A percentile compares a stretch with the other conserved stretches of the same genome.
Conservation (phyloP, 2,797 vertebrate species). For the Hafferia zeledoni region DNA sequence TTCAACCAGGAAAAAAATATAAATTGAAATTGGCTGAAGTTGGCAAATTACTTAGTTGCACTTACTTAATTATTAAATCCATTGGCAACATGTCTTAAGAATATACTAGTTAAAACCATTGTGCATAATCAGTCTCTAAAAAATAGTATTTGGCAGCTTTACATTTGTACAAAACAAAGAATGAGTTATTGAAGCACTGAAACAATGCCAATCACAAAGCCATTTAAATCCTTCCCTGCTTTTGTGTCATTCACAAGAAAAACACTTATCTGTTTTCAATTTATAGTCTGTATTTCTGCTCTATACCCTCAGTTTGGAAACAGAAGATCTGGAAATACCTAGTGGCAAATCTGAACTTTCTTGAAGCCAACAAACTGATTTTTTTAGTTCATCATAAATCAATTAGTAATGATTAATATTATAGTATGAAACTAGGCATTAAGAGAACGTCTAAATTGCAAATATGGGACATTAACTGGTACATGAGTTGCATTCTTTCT, state of each 20-base stretch:
- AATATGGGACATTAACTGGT: neutral
- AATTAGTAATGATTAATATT: conserved; percentile 45
- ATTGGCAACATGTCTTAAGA: conserved; percentile 69
- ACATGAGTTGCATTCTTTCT: neutral
- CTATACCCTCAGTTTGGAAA: conserved; percentile 25
- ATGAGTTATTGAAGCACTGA: conserved; percentile 27
- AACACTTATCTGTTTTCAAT: conserved; percentile 53
- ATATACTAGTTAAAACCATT: conserved; percentile 39
- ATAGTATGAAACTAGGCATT: neutral
- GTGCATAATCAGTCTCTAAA: neutral
- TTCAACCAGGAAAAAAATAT: neutral
- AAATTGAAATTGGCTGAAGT: conserved; percentile 1
- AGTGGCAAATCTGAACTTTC: conserved; percentile 41
- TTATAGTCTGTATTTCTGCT: conserved; percentile 63
- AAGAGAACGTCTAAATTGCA: neutral
- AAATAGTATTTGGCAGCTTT: conserved; percentile 32
- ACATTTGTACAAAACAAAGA: conserved; percentile 3
- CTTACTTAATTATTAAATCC: conserved; percentile 77
- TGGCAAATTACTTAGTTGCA: conserved; percentile 66
- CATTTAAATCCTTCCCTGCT: conserved; percentile 33
- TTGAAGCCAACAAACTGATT: conserved; percentile 20
- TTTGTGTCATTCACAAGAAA: conserved; percentile 55
- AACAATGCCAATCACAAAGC: conserved; percentile 33
- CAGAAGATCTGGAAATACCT: conserved; percentile 54
- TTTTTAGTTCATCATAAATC: conserved; percentile 55